Evolutionary conservation across 2,797 vertebrate genomes (phyloP), one percentile per base, ranked within the genome.

Genomic region (Ficedula albicollis): DNA sequence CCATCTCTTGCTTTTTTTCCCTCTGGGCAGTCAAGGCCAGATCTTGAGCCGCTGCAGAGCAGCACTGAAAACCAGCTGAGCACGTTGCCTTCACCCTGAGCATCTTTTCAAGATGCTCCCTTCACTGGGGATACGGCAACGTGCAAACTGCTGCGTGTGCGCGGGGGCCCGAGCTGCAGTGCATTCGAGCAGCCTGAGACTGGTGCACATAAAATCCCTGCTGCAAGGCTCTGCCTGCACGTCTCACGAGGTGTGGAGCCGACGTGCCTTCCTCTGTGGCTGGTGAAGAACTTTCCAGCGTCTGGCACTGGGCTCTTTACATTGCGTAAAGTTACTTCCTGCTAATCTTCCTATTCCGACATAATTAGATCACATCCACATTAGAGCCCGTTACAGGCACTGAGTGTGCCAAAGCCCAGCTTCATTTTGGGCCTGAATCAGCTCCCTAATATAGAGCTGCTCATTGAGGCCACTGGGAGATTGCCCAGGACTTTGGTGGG

Each of bases 321-420:
- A 58, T 84, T 95, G 89, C 38, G 19, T 94, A 84, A 96, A 94
- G 87, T 84, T 74, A 55, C 87, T 95, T 97, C 91, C 94, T 97
- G 93, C 91, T 95, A 73, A 89, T 87, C 94, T 94, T 95, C 85
- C 91, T 93, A 82, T 95, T 91, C 93, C 21, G 77, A 91, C 85
- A 62, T 90, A 91, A 84, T 93, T 93, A 96, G 77, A 79, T 95
- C 90, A 82, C 83, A 84, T 91, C 74, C 87, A 84, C 70, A 1
- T 79, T 72, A 34, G 86, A 68, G 74, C 64, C 80, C 2, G 1
- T 77, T 95, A 82, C 25, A 84, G 95, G 66, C 39, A 49, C 29
- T 4, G 19, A 26, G n/a, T 10, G 64, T 94, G 93, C 90, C 90
- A 88, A 94, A 54, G 87, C 67, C 94, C 67, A 14, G 70, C 84